Percentiles rank a stretch among this genome's conserved stretches.
Conservation (phyloP, 2,113 vertebrate genomes). For the Axis porcinus region DNA sequence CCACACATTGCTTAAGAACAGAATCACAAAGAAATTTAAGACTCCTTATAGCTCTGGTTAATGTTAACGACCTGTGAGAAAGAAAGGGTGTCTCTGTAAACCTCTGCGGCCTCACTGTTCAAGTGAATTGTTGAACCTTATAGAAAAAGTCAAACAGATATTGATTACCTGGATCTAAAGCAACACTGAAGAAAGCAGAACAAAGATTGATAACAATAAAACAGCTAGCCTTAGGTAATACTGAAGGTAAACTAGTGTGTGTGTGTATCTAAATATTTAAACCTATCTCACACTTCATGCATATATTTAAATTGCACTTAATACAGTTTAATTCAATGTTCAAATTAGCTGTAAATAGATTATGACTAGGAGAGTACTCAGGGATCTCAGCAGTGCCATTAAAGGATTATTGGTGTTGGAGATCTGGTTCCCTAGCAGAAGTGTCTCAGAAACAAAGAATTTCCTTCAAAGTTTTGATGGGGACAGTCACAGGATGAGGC, state of each 20-base stretch:
- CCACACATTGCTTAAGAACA: not conserved
- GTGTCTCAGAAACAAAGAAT: not conserved
- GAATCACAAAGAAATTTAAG: not conserved
- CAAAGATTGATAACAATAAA: not conserved
- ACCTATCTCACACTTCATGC: rapidly evolving
- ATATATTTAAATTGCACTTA: not conserved
- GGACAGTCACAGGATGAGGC: rapidly evolving
- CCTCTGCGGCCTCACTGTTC: not conserved
- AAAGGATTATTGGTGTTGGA: not conserved
- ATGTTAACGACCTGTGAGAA: not conserved
- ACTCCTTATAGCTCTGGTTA: not conserved
- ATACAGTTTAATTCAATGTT: not conserved
- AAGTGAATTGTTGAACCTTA: not conserved
- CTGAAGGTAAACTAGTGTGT: not conserved
- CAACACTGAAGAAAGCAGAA: not conserved
- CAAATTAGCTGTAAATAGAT: not conserved
- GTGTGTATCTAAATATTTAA: no score
- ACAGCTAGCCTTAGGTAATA: not conserved
- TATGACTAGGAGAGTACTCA: not conserved
- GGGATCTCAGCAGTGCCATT: not conserved
- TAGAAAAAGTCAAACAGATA: not conserved
- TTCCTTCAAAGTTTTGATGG: no score
- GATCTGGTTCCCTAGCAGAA: not conserved
- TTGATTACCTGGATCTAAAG: not conserved
- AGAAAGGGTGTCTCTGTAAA: not conserved